Evolutionary conservation across 2,797 vertebrate genomes (phyloP).

Genomic region (Anas flavirostris): DNA sequence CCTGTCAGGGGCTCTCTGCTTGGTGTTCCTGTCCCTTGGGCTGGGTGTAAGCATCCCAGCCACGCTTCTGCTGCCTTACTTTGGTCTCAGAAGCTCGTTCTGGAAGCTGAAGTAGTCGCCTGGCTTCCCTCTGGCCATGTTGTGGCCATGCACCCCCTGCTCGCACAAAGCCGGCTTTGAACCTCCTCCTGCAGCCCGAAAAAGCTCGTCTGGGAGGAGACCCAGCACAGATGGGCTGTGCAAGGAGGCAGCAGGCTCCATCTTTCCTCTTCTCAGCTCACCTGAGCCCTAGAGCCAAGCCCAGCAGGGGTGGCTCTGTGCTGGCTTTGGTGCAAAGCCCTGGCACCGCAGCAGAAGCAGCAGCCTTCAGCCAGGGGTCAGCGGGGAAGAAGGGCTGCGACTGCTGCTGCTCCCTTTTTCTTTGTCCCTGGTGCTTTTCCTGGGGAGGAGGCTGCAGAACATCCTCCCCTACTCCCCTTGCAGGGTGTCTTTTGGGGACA

Average conservation of each 20-base stretch:
- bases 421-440: not conserved
- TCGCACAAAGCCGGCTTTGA: rapidly evolving
- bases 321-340: not conserved
- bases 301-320: rapidly evolving
- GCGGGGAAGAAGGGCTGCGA: not conserved
- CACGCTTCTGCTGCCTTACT: not conserved
- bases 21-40: not conserved
- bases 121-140: not conserved
- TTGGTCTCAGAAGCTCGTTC: not conserved
- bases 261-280: not conserved
- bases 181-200: not conserved
- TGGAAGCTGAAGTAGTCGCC: not conserved
- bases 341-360: not conserved
- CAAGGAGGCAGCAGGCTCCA: not conserved
- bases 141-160: not conserved
- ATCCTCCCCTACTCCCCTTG: not conserved
- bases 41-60: too few relatives aligned
- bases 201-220: not conserved
- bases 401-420: not conserved
- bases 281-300: not conserved
- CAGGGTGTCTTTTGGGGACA: not conserved
- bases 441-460: not conserved
- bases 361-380: not conserved
- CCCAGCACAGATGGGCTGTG: not conserved
- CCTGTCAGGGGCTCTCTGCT: not conserved